Evolutionary conservation across 35 echinoderm and acorn worm genomes (phyloP).

Genomic region (Nesometra sesokonis): DNA sequence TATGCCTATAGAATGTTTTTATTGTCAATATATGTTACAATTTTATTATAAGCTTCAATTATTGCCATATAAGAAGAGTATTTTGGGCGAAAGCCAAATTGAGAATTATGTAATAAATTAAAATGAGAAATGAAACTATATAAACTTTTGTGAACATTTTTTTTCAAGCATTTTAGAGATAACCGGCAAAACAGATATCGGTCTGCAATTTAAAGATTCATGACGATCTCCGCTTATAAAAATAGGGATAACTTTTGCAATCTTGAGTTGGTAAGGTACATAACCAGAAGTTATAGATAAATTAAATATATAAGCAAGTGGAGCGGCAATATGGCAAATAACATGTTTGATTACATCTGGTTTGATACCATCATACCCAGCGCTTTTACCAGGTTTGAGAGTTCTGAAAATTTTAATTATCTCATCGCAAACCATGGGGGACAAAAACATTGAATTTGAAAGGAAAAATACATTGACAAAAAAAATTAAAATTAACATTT

Average conservation of each 20-base stretch:
- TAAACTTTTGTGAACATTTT: constrained; percentile 6
- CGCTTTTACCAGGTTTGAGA: not conserved
- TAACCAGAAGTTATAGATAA: constrained; percentile 15
- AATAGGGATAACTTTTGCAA: constrained; percentile 35
- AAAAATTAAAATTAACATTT: not conserved
- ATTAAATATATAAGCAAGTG: constrained; percentile 45
- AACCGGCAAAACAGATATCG: constrained; percentile 35
- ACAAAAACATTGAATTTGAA: constrained; percentile 15
- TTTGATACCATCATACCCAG: not conserved
- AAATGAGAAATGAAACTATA: constrained; percentile 9
- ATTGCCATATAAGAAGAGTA: constrained; percentile 19
- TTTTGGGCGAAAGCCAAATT: constrained; percentile 29
- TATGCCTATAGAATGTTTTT: constrained; percentile 13
- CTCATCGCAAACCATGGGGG: constrained; percentile 3
- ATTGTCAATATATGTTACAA: not conserved
- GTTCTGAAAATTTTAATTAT: constrained; percentile 5
- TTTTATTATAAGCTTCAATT: constrained; percentile 4
- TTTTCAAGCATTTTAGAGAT: constrained; percentile 44
- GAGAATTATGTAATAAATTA: constrained; percentile 5
- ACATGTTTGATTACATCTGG: constrained; percentile 21
- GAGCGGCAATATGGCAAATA: not conserved
- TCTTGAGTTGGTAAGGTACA: constrained; percentile 34
- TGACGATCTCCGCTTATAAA: constrained; percentile 15
- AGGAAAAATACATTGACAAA: not conserved
- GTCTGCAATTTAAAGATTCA: constrained; percentile 22